Percentiles rank a stretch among this genome's conserved stretches.
Conservation (phyloP, 2,888 invertebrate genomes). For the Margaritifera margaritifera region DNA sequence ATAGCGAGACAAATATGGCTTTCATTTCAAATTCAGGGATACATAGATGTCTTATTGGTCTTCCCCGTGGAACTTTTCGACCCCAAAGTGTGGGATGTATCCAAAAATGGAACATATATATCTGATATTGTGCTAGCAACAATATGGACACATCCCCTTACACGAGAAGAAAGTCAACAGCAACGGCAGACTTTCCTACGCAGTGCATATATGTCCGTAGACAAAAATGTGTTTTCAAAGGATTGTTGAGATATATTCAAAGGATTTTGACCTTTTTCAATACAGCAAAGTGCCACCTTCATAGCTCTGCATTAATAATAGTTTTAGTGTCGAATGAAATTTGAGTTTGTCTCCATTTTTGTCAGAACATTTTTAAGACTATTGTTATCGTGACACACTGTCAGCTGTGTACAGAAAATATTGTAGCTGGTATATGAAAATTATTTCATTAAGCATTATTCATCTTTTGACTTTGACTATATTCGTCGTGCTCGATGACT, state of each 20-base stretch:
- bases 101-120: no score
- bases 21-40: constrained; percentile 7
- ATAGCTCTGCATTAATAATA: neutral
- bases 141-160: neutral
- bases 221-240: neutral
- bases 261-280: constrained; percentile 2
- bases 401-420: no score
- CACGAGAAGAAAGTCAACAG: neutral
- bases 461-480: no score
- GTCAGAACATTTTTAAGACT: no score
- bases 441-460: no score
- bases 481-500: no score
- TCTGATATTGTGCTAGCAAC: neutral
- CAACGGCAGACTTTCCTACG: neutral
- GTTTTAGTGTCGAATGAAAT: no score
- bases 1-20: neutral
- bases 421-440: no score
- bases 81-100: neutral
- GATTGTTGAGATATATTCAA: neutral
- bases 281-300: neutral
- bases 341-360: no score
- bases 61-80: neutral
- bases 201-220: neutral
- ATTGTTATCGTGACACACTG: no score
- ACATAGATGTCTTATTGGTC: neutral